Evolutionary conservation across 2,113 vertebrate species (phyloP).

Genomic region (Melanostigma gelatinosum): DNA sequence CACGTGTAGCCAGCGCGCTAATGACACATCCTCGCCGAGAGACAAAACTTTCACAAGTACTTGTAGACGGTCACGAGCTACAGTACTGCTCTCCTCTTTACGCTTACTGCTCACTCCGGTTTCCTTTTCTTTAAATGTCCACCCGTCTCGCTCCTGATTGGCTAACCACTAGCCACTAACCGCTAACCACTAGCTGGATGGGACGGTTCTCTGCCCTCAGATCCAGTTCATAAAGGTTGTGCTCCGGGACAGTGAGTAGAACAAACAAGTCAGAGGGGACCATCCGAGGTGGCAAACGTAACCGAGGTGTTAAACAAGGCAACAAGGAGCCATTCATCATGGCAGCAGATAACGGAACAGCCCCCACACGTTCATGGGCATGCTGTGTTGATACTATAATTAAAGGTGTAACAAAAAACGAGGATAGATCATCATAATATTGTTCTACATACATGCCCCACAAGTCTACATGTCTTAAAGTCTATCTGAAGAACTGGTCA

Average conservation of each 20-base stretch:
- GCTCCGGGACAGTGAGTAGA: neutral
- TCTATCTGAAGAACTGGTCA: neutral
- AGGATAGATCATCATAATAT: no score
- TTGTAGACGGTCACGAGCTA: no score
- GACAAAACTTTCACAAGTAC: neutral
- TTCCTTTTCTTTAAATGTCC: neutral
- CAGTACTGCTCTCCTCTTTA: rapidly evolving
- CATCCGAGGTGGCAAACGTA: neutral
- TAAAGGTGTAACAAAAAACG: no score
- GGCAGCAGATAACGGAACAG: neutral
- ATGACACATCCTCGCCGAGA: neutral
- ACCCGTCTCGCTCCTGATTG: slow-evolving; percentile 13
- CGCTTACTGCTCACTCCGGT: neutral
- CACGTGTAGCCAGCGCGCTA: neutral
- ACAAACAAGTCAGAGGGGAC: neutral
- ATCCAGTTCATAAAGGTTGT: no score
- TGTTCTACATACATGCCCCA: no score
- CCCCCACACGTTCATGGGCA: neutral
- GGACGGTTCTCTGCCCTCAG: neutral
- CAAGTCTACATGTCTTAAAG: neutral
- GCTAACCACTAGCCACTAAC: neutral
- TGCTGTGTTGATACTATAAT: neutral
- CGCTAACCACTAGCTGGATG: no score
- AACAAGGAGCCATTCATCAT: neutral
- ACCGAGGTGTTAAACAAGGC: neutral